These are phyloP conservation scores for Eupithecia centaureata DNA, from an alignment of 2,888 invertebrate genomes.

Conservation along the genomic window DNA sequence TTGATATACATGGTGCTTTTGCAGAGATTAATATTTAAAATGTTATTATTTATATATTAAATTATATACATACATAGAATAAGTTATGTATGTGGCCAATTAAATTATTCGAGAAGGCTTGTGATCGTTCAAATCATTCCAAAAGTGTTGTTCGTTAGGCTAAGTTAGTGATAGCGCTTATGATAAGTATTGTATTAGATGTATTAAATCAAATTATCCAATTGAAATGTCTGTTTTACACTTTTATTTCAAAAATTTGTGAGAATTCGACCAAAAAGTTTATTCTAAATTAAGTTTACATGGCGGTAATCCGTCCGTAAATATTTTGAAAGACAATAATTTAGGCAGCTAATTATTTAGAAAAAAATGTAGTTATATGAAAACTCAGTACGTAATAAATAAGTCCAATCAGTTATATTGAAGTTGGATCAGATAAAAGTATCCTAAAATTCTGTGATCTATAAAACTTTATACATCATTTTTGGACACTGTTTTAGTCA, in stretches of 20 bases:
- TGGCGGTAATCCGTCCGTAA: conserved; percentile 18
- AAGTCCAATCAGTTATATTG: background rate
- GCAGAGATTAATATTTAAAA: conserved; percentile 50
- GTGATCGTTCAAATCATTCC: conserved; percentile 76
- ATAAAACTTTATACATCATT: conserved; percentile 1
- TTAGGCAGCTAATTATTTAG: conserved; percentile 6
- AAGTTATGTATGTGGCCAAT: conserved; percentile 13
- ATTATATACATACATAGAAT: conserved; percentile 8
- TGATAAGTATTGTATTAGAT: no score
- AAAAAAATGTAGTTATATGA: background rate
- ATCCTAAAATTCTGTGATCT: conserved; percentile 66
- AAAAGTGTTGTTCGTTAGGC: conserved; percentile 62
- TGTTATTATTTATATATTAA: conserved; percentile 30
- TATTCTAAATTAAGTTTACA: conserved; percentile 30
- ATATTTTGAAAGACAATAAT: background rate
- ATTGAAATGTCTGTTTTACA: background rate
- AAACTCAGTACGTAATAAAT: background rate
- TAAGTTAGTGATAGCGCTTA: conserved; percentile 45
- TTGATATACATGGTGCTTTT: conserved; percentile 52
- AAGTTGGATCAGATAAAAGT: conserved; percentile 17
- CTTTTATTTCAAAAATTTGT: conserved; percentile 14
- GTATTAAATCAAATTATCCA: background rate
- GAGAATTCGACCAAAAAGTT: conserved; percentile 37
- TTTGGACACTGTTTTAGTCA: conserved; percentile 6
- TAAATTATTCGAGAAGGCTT: conserved; percentile 62